Evolutionary conservation across 2,888 invertebrate species (phyloP).

Genomic region (Polyploca ridens): DNA sequence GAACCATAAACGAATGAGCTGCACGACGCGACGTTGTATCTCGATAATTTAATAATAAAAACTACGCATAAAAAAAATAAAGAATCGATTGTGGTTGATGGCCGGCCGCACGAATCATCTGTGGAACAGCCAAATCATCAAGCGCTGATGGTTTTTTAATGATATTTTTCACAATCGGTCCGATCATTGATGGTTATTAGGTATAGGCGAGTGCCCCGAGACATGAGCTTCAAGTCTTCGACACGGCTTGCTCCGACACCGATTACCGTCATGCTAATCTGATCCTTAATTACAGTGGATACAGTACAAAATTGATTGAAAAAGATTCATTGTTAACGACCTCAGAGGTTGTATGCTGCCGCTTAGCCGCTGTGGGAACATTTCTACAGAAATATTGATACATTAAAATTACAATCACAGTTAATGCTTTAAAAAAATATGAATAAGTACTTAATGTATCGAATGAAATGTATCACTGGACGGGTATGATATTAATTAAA

Average conservation of each 20-base stretch:
- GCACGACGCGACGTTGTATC: slow-evolving; percentile 44
- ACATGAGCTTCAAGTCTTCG: slow-evolving; percentile 60
- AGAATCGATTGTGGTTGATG: slow-evolving; percentile 82
- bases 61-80: slow-evolving; percentile 60
- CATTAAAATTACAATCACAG: slow-evolving; percentile 33
- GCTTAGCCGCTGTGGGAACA: slow-evolving; percentile 34
- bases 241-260: slow-evolving; percentile 39
- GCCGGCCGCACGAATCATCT: slow-evolving; percentile 69
- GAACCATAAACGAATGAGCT: slow-evolving; percentile 47
- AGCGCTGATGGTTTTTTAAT: slow-evolving; percentile 85
- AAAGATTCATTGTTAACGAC: slow-evolving; percentile 42
- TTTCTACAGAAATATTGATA: slow-evolving; percentile 23
- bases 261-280: slow-evolving; percentile 41
- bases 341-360: slow-evolving; percentile 28
- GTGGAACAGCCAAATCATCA: slow-evolving; percentile 79
- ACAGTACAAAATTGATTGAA: slow-evolving; percentile 39
- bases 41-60: slow-evolving; percentile 78
- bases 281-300: slow-evolving; percentile 36
- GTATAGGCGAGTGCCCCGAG: slow-evolving; percentile 76
- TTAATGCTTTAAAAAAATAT: slow-evolving; percentile 13
- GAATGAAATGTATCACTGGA: too few relatives aligned
- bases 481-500: not conserved
- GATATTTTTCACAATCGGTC: slow-evolving; percentile 84
- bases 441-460: too few relatives aligned
- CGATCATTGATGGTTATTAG: slow-evolving; percentile 84